phyloP scores from a whole-genome alignment of 2,888 invertebrate species.

The Cryptocephalus moraei region DNA sequence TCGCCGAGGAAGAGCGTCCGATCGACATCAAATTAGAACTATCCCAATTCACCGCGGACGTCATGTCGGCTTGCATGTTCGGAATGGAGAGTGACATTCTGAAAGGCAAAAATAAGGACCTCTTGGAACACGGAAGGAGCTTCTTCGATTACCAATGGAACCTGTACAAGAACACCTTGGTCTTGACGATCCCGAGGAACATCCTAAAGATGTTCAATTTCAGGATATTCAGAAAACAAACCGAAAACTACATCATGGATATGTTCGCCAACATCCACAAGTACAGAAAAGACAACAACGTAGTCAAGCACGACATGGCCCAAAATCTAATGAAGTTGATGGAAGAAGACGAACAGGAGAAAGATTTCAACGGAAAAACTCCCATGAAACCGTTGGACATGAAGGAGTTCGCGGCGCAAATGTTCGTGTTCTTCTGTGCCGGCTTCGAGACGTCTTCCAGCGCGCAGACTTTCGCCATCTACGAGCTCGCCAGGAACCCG shows the following conservation, averaged over 20 bases:
- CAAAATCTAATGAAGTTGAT: conserved; percentile 35
- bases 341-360: conserved; percentile 14
- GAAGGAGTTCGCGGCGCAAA: conserved; percentile 21
- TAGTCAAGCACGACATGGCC: conserved; percentile 43
- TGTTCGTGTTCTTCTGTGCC: conserved; percentile 25
- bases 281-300: conserved; percentile 34
- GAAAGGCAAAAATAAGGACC: conserved; percentile 39
- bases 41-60: conserved; percentile 43
- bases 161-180: conserved; percentile 13
- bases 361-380: conserved; percentile 14
- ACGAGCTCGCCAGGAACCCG: conserved; percentile 40
- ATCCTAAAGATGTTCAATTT: conserved; percentile 18
- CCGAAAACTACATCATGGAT: conserved; percentile 36
- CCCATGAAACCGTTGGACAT: conserved; percentile 14
- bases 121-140: conserved; percentile 24
- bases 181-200: conserved; percentile 15
- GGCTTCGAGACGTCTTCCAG: conserved; percentile 35
- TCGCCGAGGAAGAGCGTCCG: conserved; percentile 3
- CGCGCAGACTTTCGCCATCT: conserved; percentile 38
- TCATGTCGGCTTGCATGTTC: conserved; percentile 48
- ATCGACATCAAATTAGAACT: conserved; percentile 9
- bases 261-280: conserved; percentile 30
- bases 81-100: conserved; percentile 49
- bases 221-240: conserved; percentile 17
- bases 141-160: conserved; percentile 22